phyloP scores from a whole-genome alignment of 1,140 invertebrate genomes.

The Zaprionus ornatus region DNA sequence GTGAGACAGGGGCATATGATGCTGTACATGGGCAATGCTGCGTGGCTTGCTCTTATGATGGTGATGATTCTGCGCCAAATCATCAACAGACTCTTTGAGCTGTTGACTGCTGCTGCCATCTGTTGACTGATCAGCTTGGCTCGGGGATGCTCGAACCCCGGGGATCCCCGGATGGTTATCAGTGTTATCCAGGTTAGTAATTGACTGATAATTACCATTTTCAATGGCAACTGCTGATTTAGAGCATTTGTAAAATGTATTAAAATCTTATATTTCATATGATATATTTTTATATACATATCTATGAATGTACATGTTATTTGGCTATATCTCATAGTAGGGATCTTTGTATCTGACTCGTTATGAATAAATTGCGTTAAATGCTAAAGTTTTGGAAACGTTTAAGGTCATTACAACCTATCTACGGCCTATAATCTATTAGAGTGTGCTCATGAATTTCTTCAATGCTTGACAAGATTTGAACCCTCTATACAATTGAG shows the following conservation, averaged over 20 bases:
- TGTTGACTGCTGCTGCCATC: constrained; percentile 2
- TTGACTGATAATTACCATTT: constrained; percentile 66
- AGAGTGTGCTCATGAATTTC: too few relatives aligned
- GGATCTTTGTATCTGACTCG: background rate
- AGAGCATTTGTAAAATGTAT: constrained; percentile 4
- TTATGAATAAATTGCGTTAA: too few relatives aligned
- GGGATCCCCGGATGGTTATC: constrained; percentile 4
- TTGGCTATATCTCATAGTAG: background rate
- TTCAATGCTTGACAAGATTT: too few relatives aligned
- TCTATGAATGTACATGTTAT: background rate
- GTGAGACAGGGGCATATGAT: constrained; percentile 21
- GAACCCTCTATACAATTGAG: background rate
- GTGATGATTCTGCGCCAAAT: constrained; percentile 17
- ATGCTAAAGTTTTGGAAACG: too few relatives aligned
- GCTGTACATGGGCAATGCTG: background rate
- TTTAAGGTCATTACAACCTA: too few relatives aligned
- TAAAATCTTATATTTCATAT: background rate
- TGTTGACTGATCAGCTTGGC: background rate
- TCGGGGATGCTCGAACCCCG: background rate
- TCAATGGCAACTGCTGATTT: constrained; percentile 65
- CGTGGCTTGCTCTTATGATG: constrained; percentile 15
- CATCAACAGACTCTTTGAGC: constrained; percentile 36
- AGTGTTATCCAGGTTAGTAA: constrained; percentile 63
- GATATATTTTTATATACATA: too few relatives aligned
- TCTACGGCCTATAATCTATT: too few relatives aligned